These are phyloP conservation scores for Gryon sp. DNA, from an alignment of 1,140 invertebrate species.

Conservation along the genomic window DNA sequence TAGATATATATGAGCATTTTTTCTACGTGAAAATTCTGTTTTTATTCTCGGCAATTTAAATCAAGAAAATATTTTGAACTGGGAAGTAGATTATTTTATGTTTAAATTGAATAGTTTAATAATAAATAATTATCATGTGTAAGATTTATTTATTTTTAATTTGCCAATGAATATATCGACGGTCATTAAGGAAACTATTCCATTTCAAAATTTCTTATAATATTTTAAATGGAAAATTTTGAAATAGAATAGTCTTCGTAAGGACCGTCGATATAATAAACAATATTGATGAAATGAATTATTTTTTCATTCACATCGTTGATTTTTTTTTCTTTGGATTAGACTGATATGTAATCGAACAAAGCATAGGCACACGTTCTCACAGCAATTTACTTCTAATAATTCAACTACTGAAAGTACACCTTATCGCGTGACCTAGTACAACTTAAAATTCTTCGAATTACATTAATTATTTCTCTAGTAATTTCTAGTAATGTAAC, in stretches of 20 bases:
- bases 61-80: background rate
- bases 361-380: no score
- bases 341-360: no score
- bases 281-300: no score
- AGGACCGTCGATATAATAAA: no score
- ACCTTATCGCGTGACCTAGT: slow-evolving; percentile 22
- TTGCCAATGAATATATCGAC: background rate
- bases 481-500: slow-evolving; percentile 21
- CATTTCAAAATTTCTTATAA: no score
- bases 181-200: no score
- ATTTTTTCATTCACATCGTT: no score
- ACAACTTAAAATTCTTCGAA: slow-evolving; percentile 31
- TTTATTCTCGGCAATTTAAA: slow-evolving; percentile 16
- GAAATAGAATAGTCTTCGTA: no score
- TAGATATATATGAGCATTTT: slow-evolving; percentile 18
- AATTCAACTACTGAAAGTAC: slow-evolving; percentile 19
- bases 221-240: no score
- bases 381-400: slow-evolving; percentile 12
- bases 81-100: background rate
- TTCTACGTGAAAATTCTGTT: slow-evolving; percentile 1
- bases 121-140: background rate
- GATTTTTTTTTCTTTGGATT: no score
- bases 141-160: background rate
- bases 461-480: slow-evolving; percentile 27
- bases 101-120: background rate